A percentile compares a stretch with the other conserved stretches of the same genome.
Conservation (phyloP, 2,113 vertebrate genomes). For the Mastomys coucha region DNA sequence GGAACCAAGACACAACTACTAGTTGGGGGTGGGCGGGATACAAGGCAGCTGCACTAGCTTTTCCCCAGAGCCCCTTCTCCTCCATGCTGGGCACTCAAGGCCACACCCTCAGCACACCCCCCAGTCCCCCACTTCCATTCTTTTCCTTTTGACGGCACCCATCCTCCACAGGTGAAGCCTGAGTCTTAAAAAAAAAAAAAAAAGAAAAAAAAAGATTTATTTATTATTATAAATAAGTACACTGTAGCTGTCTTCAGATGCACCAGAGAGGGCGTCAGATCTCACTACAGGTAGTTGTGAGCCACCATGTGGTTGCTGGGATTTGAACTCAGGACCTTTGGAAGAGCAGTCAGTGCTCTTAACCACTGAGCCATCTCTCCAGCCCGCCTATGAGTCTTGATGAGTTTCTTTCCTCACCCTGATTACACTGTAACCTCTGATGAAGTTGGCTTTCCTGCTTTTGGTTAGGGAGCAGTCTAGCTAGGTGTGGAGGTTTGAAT, state of each 20-base stretch:
- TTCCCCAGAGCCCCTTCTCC: neutral
- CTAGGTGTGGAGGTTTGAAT: neutral
- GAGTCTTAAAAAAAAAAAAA: too few relatives aligned
- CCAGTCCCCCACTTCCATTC: neutral
- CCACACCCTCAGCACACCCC: too few relatives aligned
- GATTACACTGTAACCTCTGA: neutral
- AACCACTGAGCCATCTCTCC: too few relatives aligned
- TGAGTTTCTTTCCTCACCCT: neutral
- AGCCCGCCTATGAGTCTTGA: neutral
- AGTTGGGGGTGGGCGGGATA: accelerated
- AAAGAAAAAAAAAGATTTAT: too few relatives aligned
- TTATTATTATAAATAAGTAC: too few relatives aligned
- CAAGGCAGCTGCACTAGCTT: neutral
- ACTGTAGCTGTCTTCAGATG: too few relatives aligned
- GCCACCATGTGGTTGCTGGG: too few relatives aligned
- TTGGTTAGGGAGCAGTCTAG: neutral
- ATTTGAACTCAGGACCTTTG: too few relatives aligned
- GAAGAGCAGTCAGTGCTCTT: too few relatives aligned
- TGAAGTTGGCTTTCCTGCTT: neutral
- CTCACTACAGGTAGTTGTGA: too few relatives aligned
- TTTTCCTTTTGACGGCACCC: neutral
- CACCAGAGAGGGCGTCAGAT: too few relatives aligned
- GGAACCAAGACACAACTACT: neutral
- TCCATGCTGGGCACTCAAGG: neutral
- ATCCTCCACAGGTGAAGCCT: neutral